Percentiles rank a stretch among this genome's conserved stretches.
These are phyloP conservation scores for Chloroceryle aenea DNA, from an alignment of 2,113 vertebrate species.

Conservation along the genomic window DNA sequence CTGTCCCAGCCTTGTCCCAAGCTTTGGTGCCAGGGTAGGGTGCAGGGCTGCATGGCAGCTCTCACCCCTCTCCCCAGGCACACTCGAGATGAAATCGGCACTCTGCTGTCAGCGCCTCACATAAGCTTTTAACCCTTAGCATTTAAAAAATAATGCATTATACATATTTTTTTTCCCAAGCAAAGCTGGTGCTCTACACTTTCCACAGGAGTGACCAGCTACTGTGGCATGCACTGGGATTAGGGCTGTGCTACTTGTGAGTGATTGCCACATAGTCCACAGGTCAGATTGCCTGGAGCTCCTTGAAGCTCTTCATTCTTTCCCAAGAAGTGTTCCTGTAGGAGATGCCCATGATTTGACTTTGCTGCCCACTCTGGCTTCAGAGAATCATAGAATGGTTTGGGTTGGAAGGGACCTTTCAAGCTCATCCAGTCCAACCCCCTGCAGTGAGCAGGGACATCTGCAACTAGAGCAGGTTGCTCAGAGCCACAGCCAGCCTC, in stretches of 20 bases:
- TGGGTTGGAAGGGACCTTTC: too few species aligned
- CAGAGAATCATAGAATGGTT: too few species aligned
- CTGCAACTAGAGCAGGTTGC: too few species aligned
- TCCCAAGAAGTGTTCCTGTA: fast-evolving
- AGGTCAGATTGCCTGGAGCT: neutral
- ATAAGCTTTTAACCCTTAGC: neutral
- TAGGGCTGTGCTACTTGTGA: neutral
- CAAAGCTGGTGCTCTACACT: neutral
- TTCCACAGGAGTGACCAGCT: neutral
- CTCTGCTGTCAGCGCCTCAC: neutral
- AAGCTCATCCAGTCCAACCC: too few species aligned
- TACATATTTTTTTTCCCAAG: neutral
- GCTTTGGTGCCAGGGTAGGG: fast-evolving
- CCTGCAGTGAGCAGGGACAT: too few species aligned
- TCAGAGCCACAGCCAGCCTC: too few species aligned
- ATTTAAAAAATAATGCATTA: neutral
- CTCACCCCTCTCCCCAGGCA: neutral
- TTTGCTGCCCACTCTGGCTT: neutral
- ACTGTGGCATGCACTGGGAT: fast-evolving
- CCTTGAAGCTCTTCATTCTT: neutral
- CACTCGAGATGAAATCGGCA: neutral
- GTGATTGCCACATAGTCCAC: neutral
- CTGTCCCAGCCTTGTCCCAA: neutral
- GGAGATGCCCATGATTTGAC: fast-evolving
- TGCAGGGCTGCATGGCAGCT: neutral